Conservation (phyloP, 2,113 vertebrate species). For the Machaerirhynchus nigripectus region DNA sequence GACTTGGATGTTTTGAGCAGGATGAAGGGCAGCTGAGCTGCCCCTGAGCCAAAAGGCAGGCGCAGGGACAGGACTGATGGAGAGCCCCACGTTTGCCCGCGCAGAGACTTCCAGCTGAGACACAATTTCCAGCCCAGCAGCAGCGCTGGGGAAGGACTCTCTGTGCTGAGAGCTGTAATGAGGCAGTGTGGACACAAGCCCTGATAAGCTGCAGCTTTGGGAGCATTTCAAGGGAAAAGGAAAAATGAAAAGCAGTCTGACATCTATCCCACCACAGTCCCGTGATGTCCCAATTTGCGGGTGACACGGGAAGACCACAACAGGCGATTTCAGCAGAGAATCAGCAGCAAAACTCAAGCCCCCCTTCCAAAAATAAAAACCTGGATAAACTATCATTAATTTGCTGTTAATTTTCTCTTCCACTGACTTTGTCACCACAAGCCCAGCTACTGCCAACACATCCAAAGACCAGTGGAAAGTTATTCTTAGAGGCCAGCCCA, state of each 20-base stretch:
- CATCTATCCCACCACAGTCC: neutral
- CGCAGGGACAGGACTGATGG: neutral
- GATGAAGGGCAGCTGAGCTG: neutral
- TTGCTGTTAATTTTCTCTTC: neutral
- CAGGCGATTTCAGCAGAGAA: neutral
- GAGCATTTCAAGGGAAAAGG: neutral
- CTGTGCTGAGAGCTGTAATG: neutral
- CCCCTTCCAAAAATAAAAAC: neutral
- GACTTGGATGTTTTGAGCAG: neutral
- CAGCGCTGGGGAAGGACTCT: neutral
- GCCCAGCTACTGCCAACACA: conserved; percentile 3
- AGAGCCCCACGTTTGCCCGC: neutral
- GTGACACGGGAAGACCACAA: neutral
- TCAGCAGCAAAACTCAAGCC: neutral
- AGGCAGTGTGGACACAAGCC: neutral
- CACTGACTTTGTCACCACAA: neutral
- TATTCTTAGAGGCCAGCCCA: conserved; percentile 48
- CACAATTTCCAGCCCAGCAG: neutral
- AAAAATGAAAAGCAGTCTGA: neutral
- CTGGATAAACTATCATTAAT: neutral
- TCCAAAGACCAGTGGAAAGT: conserved; percentile 39
- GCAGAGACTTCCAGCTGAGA: conserved; percentile 8
- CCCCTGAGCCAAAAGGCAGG: neutral
- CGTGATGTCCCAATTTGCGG: neutral
- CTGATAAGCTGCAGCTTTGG: neutral